Base-by-base conservation (phyloP, 92 coral and sea anemone species). In the Epizoanthus rinbou region DNA sequence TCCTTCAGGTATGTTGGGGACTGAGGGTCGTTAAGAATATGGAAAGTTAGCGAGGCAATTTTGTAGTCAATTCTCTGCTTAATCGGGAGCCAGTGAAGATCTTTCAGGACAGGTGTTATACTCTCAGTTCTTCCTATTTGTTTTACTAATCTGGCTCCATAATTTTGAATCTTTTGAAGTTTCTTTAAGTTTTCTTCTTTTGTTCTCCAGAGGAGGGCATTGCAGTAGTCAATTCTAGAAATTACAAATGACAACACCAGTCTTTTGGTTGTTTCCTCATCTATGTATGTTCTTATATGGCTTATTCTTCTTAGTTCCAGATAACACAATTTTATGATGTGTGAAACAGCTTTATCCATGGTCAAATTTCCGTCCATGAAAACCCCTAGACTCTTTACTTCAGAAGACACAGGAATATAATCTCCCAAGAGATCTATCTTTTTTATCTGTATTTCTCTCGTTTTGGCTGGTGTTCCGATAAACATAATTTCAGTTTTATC, bases 401-500 rank as follows among this genome's bases (percentile, higher is more conserved):
- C 17, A 23, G 72, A 23, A 3, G 45, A 66, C 45, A 11, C 8
- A 1, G 2, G 0, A 3, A 25, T 66, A 1, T 66, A 23, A 1
- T 66, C 45, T 66, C 17, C 43, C 39, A 23, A 9, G 8, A 66
- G 39, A 4, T 66, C 4, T 66, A 66, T 43, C 25, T 1, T 6
- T 1, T 66, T 66, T 41, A n/a, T n/a, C n/a, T n/a, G n/a, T n/a
- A n/a, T n/a, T n/a, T n/a, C n/a, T 66, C 23, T 66, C 2, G 9
- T 1, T 66, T 66, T 66, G 2, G 72, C 2, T 10, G 72, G 18
- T 66, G 72, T 66, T 1, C 72, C 72, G 4, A 66, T 10, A 66
- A 66, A 10, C 72, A 66, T 66, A 66, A 66, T 66, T 66, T 66
- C 72, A 1, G 72, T 66, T 10, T 66, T 66, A 66, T 66, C 72